Conservation (phyloP, 2,888 invertebrate species). For the Pecten maximus region DNA sequence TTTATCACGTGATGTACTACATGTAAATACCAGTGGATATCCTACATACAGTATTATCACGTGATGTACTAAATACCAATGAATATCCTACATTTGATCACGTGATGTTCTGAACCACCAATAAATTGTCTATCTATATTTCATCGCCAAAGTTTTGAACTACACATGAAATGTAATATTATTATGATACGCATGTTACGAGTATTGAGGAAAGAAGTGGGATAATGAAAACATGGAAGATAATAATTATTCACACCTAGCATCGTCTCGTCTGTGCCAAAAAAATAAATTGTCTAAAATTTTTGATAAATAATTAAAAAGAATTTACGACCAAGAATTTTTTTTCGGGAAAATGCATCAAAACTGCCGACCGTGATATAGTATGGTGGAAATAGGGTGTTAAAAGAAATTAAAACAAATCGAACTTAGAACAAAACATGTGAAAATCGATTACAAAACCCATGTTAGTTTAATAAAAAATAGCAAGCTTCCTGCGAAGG, state of each 20-base stretch:
- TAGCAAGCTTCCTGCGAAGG: neutral
- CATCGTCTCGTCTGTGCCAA: neutral
- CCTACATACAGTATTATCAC: too few species aligned
- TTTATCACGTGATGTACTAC: too few species aligned
- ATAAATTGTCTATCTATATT: too few species aligned
- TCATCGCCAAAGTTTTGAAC: too few species aligned
- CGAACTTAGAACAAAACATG: constrained; percentile 11
- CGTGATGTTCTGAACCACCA: too few species aligned
- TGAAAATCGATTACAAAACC: neutral
- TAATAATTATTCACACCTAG: too few species aligned
- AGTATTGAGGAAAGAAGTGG: too few species aligned
- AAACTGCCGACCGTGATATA: neutral
- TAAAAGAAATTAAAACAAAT: constrained; percentile 29
- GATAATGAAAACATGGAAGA: too few species aligned
- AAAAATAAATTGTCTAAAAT: neutral
- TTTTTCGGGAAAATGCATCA: neutral
- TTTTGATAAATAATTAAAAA: neutral
- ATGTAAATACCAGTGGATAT: neutral
- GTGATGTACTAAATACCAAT: neutral
- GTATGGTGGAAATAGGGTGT: neutral
- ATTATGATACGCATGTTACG: too few species aligned
- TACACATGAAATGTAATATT: too few species aligned
- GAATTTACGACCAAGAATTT: neutral
- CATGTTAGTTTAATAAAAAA: neutral
- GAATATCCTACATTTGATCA: neutral